phyloP scores from a whole-genome alignment of 2,888 invertebrate genomes.

The Neoaliturus tenellus region DNA sequence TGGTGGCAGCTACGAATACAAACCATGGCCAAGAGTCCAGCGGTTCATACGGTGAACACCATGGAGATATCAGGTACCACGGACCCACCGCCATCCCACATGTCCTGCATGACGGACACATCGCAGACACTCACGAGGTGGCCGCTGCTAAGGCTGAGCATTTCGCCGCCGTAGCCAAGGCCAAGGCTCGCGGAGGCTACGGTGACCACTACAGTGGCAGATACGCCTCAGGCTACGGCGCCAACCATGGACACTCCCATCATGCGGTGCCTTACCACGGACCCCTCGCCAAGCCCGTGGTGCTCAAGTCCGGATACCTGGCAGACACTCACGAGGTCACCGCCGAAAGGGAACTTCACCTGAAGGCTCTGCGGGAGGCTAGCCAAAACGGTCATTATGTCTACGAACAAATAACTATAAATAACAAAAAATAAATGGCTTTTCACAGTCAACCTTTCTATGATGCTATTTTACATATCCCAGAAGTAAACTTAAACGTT shows the following conservation, averaged over 20 bases:
- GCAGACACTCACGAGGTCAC: conserved; percentile 33
- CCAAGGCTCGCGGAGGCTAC: conserved; percentile 5
- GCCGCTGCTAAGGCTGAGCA: conserved; percentile 13
- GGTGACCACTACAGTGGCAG: conserved; percentile 9
- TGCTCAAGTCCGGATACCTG: conserved; percentile 27
- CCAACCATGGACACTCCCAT: neutral
- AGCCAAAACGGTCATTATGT: too few relatives aligned
- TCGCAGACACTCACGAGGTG: conserved; percentile 9
- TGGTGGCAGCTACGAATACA: neutral
- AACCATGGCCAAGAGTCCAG: neutral
- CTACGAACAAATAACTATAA: too few relatives aligned
- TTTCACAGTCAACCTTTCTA: too few relatives aligned
- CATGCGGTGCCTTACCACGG: neutral
- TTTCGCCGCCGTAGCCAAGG: conserved; percentile 13
- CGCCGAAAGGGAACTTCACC: neutral
- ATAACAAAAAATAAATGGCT: too few relatives aligned
- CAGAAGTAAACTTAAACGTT: too few relatives aligned
- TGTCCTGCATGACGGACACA: conserved; percentile 9
- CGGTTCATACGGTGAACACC: too few relatives aligned
- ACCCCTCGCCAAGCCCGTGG: conserved; percentile 24
- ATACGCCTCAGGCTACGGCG: neutral
- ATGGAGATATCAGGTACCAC: conserved; percentile 5
- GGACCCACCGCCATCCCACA: conserved; percentile 9
- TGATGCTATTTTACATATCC: too few relatives aligned
- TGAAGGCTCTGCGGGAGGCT: neutral